These are phyloP conservation scores for Pristionchus fissidentatus DNA, from an alignment of 2,888 invertebrate species.

Conservation along the genomic window DNA sequence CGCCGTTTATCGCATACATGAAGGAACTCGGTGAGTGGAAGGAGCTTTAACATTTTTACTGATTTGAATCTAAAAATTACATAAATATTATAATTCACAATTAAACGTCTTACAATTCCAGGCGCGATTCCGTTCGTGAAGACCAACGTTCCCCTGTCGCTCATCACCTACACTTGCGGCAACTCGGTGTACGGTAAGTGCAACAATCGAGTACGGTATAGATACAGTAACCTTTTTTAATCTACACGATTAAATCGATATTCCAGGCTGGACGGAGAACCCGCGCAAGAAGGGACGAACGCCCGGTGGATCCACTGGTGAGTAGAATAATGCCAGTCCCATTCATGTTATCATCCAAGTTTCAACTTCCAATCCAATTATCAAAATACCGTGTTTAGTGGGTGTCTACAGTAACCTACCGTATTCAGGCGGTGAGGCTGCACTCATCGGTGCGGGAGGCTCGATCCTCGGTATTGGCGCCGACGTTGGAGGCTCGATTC, in stretches of 20 bases:
- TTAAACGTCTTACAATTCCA: constrained; percentile 23
- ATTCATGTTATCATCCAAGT: background rate
- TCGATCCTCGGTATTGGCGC: constrained; percentile 74
- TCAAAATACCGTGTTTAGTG: too few relatives aligned
- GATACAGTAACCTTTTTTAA: too few relatives aligned
- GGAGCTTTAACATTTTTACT: background rate
- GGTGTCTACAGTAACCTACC: too few relatives aligned
- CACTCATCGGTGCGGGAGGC: constrained; percentile 75
- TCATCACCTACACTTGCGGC: constrained; percentile 73
- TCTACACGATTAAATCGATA: background rate
- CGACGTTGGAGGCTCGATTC: constrained; percentile 78
- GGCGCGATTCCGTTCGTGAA: constrained; percentile 78
- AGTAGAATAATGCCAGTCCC: background rate
- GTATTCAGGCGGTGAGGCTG: constrained; percentile 76
- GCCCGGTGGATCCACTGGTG: constrained; percentile 77
- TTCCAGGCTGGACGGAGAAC: constrained; percentile 49
- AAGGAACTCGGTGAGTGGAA: constrained; percentile 57
- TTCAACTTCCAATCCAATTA: background rate
- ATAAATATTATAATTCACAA: background rate
- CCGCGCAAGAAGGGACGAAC: constrained; percentile 49
- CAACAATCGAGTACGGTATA: too few relatives aligned
- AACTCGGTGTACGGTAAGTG: constrained; percentile 76
- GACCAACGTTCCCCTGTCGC: constrained; percentile 77
- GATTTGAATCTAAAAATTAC: background rate
- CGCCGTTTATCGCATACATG: constrained; percentile 61